Base-by-base conservation (phyloP, 1,140 invertebrate genomes). In the Zaprionus inermis region DNA sequence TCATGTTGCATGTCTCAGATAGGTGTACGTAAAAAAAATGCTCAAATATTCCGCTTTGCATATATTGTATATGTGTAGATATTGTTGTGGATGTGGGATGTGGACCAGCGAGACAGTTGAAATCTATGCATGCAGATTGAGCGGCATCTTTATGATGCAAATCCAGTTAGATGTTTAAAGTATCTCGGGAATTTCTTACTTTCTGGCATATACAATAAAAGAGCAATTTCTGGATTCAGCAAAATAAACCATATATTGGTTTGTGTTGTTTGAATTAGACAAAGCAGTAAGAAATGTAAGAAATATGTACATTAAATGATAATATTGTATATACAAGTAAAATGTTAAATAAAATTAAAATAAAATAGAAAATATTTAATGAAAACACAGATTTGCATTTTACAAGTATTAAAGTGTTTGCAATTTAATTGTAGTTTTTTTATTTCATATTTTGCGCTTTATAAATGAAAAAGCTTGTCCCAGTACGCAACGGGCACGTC, bases 391-490 rank as follows among this genome's bases (percentile, higher is more conserved):
- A n/a, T n/a, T n/a, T n/a, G n/a, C n/a, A n/a, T n/a, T n/a, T n/a
- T n/a, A n/a, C n/a, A n/a, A n/a, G n/a, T n/a, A n/a, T n/a, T n/a
- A n/a, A n/a, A n/a, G n/a, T n/a, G n/a, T n/a, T n/a, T n/a, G n/a
- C n/a, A n/a, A n/a, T n/a, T n/a, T n/a, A n/a, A n/a, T n/a, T n/a
- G n/a, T n/a, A n/a, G n/a, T n/a, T n/a, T n/a, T 24, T 24, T 79
- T 74, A 3, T 59, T 14, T 20, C n/a, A 0, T 16, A 16, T n/a
- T 38, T 38, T 9, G 2, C 6, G 2, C n/a, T 41, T 14, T 5
- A 20, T 20, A 81, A 84, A 78, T 71, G 74, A 76, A 22, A 51
- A 56, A 52, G 56, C 75, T 63, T 55, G 65, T 60, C 55, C 56
- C 65, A 24, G 22, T 2, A 24, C 22, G 22, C 22, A 5, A 28